Conservation (phyloP, 1,140 invertebrate species). For the Listronotus bonariensis region DNA sequence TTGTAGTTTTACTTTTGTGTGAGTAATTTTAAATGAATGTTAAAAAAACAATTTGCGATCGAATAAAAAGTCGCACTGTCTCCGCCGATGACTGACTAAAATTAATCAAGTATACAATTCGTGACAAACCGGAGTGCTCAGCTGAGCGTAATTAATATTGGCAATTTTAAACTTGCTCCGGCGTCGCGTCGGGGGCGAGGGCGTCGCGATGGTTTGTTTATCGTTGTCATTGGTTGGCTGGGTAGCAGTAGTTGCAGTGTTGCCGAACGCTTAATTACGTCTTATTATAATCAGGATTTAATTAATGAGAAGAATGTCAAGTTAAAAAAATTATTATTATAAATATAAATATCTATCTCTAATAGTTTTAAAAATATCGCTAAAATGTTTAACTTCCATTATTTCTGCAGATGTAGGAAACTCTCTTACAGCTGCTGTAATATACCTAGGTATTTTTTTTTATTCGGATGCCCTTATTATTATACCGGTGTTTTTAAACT, state of each 20-base stretch:
- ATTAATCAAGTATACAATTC: constrained; percentile 19
- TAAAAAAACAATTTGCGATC: constrained; percentile 13
- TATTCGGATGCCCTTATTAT: too few species aligned
- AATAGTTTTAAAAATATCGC: too few species aligned
- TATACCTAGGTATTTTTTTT: too few species aligned
- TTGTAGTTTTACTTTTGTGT: background rate
- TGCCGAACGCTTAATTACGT: background rate
- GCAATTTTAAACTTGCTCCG: constrained; percentile 5
- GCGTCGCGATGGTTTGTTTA: constrained; percentile 8
- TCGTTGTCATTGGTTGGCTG: background rate
- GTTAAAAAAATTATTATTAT: too few species aligned
- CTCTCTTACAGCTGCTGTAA: too few species aligned
- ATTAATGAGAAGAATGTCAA: too few species aligned
- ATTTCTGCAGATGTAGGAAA: too few species aligned
- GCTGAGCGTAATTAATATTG: constrained; percentile 13
- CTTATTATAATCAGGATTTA: background rate
- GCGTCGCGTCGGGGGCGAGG: background rate
- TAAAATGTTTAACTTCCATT: too few species aligned
- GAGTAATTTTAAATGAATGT: background rate
- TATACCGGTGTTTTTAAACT: too few species aligned
- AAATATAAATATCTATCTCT: too few species aligned
- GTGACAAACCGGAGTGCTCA: constrained; percentile 11
- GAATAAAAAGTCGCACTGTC: background rate
- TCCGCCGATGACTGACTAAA: constrained; percentile 5
- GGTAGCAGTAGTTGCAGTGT: background rate